Percentiles rank a stretch among this genome's conserved stretches.
These are phyloP conservation scores for Neoascia interrupta DNA, from an alignment of 2,888 invertebrate species.

Conservation along the genomic window DNA sequence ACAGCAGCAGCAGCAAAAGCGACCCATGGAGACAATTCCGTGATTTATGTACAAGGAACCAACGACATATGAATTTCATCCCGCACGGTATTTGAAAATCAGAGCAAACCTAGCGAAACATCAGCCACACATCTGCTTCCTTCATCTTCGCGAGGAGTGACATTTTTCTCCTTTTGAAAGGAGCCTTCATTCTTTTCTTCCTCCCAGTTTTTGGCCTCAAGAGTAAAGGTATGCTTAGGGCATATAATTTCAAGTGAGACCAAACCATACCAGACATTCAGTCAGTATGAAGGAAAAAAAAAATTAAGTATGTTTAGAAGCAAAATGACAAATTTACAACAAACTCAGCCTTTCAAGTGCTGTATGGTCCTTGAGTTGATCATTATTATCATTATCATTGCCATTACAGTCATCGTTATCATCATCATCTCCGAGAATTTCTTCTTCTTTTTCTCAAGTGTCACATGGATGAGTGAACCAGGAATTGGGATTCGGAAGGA, in stretches of 20 bases:
- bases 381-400: conserved; percentile 67
- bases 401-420: conserved; percentile 63
- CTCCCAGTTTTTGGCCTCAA: conserved; percentile 28
- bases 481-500: too few relatives aligned
- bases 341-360: conserved; percentile 33
- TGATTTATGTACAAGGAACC: conserved; percentile 52
- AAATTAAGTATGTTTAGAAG: conserved; percentile 34
- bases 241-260: conserved; percentile 19
- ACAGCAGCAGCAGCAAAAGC: not conserved
- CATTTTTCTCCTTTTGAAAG: too few relatives aligned
- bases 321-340: conserved; percentile 68
- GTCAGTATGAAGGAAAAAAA: not conserved
- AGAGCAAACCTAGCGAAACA: conserved; percentile 53
- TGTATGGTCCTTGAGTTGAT: conserved; percentile 57
- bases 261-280: not conserved
- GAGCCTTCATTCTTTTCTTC: conserved; percentile 30
- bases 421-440: conserved; percentile 48
- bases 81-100: conserved; percentile 57
- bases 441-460: conserved; percentile 35
- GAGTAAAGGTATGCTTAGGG: conserved; percentile 25
- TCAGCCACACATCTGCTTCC: conserved; percentile 60
- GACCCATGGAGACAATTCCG: conserved; percentile 50
- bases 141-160: conserved; percentile 54
- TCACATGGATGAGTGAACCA: conserved; percentile 59
- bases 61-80: conserved; percentile 64